These are phyloP conservation scores for Leucophora obtusa DNA, from an alignment of 2,888 invertebrate genomes.

Conservation along the genomic window DNA sequence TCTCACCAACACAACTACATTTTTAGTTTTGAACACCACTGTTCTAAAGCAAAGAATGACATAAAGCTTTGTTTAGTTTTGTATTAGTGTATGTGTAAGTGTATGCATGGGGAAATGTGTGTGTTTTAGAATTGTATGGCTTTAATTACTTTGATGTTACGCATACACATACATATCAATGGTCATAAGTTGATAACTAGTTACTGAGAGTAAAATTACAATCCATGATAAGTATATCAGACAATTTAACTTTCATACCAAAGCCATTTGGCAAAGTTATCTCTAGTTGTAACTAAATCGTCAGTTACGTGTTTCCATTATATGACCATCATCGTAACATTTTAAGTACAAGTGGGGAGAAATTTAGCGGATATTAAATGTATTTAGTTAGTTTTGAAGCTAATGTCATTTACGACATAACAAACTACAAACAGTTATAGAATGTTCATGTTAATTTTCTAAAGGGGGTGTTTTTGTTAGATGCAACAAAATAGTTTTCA, in stretches of 20 bases:
- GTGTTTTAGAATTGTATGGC: background rate
- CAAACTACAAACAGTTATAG: background rate
- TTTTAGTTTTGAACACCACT: too few relatives aligned
- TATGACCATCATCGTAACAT: background rate
- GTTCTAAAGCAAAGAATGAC: background rate
- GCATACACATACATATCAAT: background rate
- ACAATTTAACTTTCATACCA: too few relatives aligned
- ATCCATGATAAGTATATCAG: too few relatives aligned
- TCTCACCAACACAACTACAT: too few relatives aligned
- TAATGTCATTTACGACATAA: constrained; percentile 31
- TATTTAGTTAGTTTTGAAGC: background rate
- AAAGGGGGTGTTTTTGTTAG: background rate
- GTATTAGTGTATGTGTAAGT: background rate
- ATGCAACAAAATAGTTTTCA: too few relatives aligned
- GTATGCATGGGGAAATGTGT: background rate
- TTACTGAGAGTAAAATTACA: too few relatives aligned
- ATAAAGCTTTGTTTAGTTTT: constrained; percentile 1
- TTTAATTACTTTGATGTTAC: constrained; percentile 8
- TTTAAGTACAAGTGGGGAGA: background rate
- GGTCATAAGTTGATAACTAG: too few relatives aligned
- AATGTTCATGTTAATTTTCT: background rate
- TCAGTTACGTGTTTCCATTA: too few relatives aligned
- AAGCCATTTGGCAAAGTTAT: too few relatives aligned
- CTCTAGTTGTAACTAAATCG: too few relatives aligned
- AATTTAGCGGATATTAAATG: constrained; percentile 34